Conservation (phyloP, 2,888 invertebrate genomes). For the Athalia rosae region DNA sequence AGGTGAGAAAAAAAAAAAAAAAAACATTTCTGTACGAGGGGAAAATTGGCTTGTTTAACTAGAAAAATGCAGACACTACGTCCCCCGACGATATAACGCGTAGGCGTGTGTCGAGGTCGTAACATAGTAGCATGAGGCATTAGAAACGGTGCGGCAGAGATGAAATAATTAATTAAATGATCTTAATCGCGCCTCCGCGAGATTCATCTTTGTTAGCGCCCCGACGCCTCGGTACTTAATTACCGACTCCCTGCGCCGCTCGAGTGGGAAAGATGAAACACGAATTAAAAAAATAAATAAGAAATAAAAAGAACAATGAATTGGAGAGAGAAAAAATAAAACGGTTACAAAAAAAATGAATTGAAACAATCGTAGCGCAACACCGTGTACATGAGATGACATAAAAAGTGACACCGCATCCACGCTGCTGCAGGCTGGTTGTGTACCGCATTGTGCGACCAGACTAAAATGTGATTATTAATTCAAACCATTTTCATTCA, state of each 20-base stretch:
- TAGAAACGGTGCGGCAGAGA: neutral
- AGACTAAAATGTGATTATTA: constrained; percentile 12
- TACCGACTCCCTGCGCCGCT: neutral
- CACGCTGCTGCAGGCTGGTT: neutral
- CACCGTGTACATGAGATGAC: neutral
- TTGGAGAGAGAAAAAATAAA: neutral
- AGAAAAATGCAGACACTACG: constrained; percentile 33
- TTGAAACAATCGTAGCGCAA: neutral
- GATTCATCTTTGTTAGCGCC: constrained; percentile 39
- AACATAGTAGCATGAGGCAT: neutral
- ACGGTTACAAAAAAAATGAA: neutral
- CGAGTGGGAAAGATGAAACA: neutral
- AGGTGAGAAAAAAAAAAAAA: neutral
- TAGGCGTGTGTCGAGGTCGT: constrained; percentile 34
- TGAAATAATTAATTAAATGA: constrained; percentile 42
- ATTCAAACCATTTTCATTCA: neutral
- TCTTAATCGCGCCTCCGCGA: constrained; percentile 28
- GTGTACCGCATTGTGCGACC: constrained; percentile 9
- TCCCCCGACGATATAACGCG: constrained; percentile 27
- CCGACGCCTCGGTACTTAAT: constrained; percentile 28
- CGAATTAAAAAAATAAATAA: neutral
- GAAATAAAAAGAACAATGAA: neutral
- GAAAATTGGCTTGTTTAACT: constrained; percentile 15
- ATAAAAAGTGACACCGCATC: neutral
- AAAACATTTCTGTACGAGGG: neutral